phyloP scores from a whole-genome alignment of 2,888 invertebrate species.

The Chrysomela aeneicollis region DNA sequence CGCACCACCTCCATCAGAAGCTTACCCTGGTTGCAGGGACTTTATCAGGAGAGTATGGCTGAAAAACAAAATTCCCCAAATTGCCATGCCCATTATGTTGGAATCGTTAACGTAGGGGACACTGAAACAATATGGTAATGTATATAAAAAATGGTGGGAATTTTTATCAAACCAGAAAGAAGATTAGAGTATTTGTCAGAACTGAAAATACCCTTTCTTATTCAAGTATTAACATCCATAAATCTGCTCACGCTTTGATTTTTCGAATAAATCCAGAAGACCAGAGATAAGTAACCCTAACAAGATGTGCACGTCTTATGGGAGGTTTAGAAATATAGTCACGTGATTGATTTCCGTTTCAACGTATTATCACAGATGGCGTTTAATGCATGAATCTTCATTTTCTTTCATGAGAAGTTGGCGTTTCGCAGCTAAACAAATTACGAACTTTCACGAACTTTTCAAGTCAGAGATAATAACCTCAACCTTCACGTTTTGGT shows the following conservation, averaged over 20 bases:
- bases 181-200: not conserved
- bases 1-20: not conserved
- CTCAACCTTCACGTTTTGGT: too few species aligned
- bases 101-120: not conserved
- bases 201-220: constrained; percentile 16
- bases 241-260: constrained; percentile 18
- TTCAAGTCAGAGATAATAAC: too few species aligned
- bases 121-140: not conserved
- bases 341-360: too few species aligned
- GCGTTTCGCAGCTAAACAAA: too few species aligned
- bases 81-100: not conserved
- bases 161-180: not conserved
- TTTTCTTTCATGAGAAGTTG: too few species aligned
- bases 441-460: too few species aligned
- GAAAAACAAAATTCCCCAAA: not conserved
- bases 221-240: constrained; percentile 19
- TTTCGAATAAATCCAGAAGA: not conserved
- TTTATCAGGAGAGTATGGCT: not conserved
- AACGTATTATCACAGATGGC: too few species aligned
- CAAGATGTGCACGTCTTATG: too few species aligned
- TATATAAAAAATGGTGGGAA: constrained; percentile 1
- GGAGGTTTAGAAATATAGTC: too few species aligned
- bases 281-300: constrained; percentile 20
- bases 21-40: constrained; percentile 3
- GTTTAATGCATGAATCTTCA: too few species aligned